A percentile compares a stretch with the other conserved stretches of the same genome.
Conservation (phyloP, 2,113 vertebrate species). For the Proteles cristata region DNA sequence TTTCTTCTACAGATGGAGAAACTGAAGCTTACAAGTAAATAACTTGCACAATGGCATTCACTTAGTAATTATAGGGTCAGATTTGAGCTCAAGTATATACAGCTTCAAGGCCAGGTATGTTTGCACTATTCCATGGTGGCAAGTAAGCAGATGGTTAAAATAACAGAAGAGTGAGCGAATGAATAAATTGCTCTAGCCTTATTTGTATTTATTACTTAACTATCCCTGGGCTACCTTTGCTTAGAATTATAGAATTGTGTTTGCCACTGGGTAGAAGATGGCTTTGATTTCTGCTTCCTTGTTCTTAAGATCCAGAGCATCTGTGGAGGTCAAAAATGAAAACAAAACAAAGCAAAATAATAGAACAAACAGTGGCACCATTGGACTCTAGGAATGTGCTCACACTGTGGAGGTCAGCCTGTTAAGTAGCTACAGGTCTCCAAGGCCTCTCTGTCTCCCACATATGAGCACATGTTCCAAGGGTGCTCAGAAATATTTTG, state of each 20-base stretch:
- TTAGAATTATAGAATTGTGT: neutral
- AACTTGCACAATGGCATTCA: neutral
- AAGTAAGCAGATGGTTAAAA: neutral
- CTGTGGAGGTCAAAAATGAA: neutral
- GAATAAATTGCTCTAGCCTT: neutral
- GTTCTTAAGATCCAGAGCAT: neutral
- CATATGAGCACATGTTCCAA: neutral
- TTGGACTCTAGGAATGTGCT: neutral
- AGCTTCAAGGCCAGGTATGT: neutral
- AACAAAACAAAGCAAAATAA: neutral
- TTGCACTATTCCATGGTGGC: neutral
- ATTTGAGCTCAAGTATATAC: neutral
- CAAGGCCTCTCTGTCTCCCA: neutral
- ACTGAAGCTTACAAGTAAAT: neutral
- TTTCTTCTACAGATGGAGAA: conserved; percentile 5
- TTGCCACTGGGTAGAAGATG: neutral
- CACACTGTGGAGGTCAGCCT: neutral
- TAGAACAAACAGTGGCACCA: neutral
- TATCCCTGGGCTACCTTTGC: neutral
- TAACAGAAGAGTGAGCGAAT: neutral
- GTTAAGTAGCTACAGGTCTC: neutral
- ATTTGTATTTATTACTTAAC: neutral
- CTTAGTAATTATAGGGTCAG: neutral
- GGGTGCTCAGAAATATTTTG: neutral
- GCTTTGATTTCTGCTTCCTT: neutral